These are phyloP conservation scores for Cosmopolites sordidus DNA, from an alignment of 2,888 invertebrate genomes.

Conservation along the genomic window DNA sequence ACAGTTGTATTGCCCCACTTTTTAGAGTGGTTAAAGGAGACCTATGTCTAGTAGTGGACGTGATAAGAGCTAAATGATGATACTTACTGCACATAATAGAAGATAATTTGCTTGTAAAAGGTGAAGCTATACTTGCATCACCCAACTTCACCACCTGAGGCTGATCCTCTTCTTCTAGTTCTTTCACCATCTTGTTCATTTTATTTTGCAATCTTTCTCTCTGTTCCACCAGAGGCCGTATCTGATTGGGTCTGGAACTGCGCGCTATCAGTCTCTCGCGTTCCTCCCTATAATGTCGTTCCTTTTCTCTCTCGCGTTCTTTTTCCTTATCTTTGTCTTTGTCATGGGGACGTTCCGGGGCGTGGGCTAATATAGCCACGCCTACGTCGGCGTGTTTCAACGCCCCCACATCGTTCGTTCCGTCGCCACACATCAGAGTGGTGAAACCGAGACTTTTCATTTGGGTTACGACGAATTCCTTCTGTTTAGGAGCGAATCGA, in stretches of 20 bases:
- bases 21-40: too few relatives aligned
- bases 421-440: slow-evolving; percentile 99
- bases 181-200: slow-evolving; percentile 68
- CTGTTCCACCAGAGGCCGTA: slow-evolving; percentile 35
- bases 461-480: slow-evolving; percentile 89
- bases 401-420: slow-evolving; percentile 99
- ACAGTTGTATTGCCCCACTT: too few relatives aligned
- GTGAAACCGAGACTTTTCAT: slow-evolving; percentile 82
- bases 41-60: too few relatives aligned
- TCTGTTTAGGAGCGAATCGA: slow-evolving; percentile 97
- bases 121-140: slow-evolving; percentile 98
- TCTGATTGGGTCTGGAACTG: slow-evolving; percentile 34
- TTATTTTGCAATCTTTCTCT: slow-evolving; percentile 40
- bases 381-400: slow-evolving; percentile 98
- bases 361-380: slow-evolving; percentile 83
- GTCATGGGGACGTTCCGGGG: slow-evolving; percentile 58
- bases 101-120: slow-evolving; percentile 95
- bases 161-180: slow-evolving; percentile 82
- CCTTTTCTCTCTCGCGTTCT: slow-evolving; percentile 31
- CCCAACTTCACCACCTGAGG: slow-evolving; percentile 90
- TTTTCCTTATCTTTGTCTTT: slow-evolving; percentile 37
- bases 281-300: slow-evolving; percentile 35
- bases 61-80: slow-evolving; percentile 11
- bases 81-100: slow-evolving; percentile 90
- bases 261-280: slow-evolving; percentile 17